Base-by-base conservation (phyloP, 1,140 invertebrate genomes). In the Drosophila orena region DNA sequence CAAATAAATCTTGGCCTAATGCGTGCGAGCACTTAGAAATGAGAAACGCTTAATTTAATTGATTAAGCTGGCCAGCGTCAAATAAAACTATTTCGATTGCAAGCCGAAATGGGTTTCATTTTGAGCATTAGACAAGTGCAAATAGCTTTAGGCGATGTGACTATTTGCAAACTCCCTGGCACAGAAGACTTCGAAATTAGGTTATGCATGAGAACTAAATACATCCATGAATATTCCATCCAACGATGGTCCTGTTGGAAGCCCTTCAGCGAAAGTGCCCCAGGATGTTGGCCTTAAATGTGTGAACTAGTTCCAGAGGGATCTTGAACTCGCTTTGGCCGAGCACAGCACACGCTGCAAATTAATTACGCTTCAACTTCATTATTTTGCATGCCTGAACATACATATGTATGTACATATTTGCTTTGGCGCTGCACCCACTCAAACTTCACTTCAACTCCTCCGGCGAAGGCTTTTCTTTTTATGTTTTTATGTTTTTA, bases 321-420 rank as follows among this genome's bases (percentile, higher is more conserved):
- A 69, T 70, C 57, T 75, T 49, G 57, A 79, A 40, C 59, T 49
- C 47, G 55, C 57, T 53, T 61, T 50, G 54, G 68, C 43, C 35
- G 17, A 44, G 42, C 10, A 49, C 27, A 15, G 54, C 68, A 56
- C 66, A 74, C 77, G 76, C 76, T 88, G 75, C 64, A 83, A 88
- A 88, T 86, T 86, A 86, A 86, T 86, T 86, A 79, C 83, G 70
- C 79, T 86, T 61, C 79, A 88, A 88, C 84, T 88, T 86, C 75
- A 86, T 86, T 88, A 86, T 86, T 88, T 77, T 86, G 83, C 83
- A 86, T 89, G 79, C 79, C 75, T 88, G 75, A 81, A 61, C 83
- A 76, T n/a, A n/a, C n/a, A n/a, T n/a, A n/a, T n/a, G n/a, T n/a
- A n/a, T n/a, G n/a, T n/a, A 61, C 83, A 76, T 72, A 76, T 71